Evolutionary conservation across 2,888 invertebrate genomes (phyloP), one percentile per base, ranked within the genome.

Genomic region (Plagiodera versicolora): DNA sequence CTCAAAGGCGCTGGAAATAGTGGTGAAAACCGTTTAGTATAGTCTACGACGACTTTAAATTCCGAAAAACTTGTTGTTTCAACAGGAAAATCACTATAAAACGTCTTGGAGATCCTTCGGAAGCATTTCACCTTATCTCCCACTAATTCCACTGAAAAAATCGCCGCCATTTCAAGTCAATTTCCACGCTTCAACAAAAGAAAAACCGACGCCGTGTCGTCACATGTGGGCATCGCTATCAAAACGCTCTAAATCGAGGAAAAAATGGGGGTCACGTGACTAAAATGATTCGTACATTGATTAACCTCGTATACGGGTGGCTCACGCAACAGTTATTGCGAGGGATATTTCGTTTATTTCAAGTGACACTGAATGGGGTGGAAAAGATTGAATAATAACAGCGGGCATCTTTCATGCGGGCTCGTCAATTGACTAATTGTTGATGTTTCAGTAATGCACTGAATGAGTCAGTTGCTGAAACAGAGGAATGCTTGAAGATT

Each of bases 171-270:
- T 39, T 4, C n/a, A 14, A 6, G 14, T 4, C 11, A 39, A 3
- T 39, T 3, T 4, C 3, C 39, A n/a, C 39, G 14, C 14, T 1
- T 24, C n/a, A 39, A 39, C 39, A 39, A 39, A 39, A n/a, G n/a
- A n/a, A n/a, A n/a, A n/a, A n/a, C n/a, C n/a, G n/a, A n/a, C n/a
- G 39, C 39, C n/a, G 14, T 14, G 39, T 14, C 39, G n/a, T n/a
- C n/a, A n/a, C 24, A 39, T 39, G 39, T 39, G 39, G 39, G 39
- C 39, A 39, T 39, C 39, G 39, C 39, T 39, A 39, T 39, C 39
- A 39, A 39, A 39, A 39, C 39, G n/a, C 14, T 14, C 39, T 39
- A 39, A 39, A 39, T 39, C 14, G 39, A 14, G 3, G 39, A 39
- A 39, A 32, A 39, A 39, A 39, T 39, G 14, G 39, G 39, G 39